Percentiles rank a stretch among this genome's conserved stretches.
Conservation (phyloP, 2,888 invertebrate genomes). For the Oscheius sp. region DNA sequence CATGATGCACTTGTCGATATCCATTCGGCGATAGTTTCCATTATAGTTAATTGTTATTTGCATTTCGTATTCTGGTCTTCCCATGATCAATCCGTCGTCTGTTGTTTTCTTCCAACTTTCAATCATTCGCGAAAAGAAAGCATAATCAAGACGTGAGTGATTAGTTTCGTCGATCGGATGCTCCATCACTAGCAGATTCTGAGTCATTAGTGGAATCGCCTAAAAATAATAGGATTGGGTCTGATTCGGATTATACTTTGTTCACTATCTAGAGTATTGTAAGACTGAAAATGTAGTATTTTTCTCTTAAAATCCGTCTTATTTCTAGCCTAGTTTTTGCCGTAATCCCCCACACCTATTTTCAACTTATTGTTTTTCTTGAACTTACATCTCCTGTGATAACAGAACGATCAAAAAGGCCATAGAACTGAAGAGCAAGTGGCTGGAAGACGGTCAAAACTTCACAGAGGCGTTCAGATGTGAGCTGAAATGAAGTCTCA, state of each 20-base stretch:
- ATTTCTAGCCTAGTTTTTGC: too few species aligned
- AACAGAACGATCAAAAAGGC: background rate
- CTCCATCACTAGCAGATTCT: background rate
- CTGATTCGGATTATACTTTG: too few species aligned
- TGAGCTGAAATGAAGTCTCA: background rate
- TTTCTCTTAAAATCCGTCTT: too few species aligned
- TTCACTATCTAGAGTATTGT: too few species aligned
- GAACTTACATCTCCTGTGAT: background rate
- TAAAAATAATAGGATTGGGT: background rate
- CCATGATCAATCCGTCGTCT: background rate
- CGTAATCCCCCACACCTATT: too few species aligned
- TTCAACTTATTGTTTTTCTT: too few species aligned
- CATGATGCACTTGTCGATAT: background rate
- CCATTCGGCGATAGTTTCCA: background rate
- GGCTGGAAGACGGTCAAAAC: background rate
- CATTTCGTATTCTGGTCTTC: background rate
- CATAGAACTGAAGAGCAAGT: background rate
- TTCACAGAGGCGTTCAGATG: background rate
- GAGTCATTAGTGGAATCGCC: background rate
- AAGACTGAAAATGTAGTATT: too few species aligned
- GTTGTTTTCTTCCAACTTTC: slow-evolving; percentile 6
- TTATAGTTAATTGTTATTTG: background rate
- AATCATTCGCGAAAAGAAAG: background rate
- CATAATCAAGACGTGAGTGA: background rate
- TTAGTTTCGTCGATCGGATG: background rate